Base-by-base conservation (phyloP, 2,113 vertebrate species). In the Psilopsiagon aymara region DNA sequence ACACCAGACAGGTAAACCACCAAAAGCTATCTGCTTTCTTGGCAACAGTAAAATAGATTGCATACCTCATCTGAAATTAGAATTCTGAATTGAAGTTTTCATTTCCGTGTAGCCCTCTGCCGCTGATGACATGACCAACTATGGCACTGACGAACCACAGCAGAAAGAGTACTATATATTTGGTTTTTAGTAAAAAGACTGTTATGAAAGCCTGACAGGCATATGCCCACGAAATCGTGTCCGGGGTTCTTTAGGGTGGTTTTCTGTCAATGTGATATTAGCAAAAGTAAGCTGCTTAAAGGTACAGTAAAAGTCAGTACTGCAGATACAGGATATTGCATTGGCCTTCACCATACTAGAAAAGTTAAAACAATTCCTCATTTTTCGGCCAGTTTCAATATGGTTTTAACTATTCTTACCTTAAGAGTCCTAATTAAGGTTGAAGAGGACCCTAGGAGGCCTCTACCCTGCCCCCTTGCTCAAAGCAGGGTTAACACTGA, bases 201-300 rank as follows among this genome's bases (percentile, higher is more conserved):
- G 0, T 33, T 75, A 62, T 5, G 23, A 82, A 37, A 81, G 41
- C 49, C 2, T 0, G 1, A 25, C 19, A 10, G 11, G 16, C 28
- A 31, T n/a, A 11, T 4, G 1, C 24, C 49, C 35, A 64, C 6
- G 6, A 13, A 49, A 86, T 17, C 4, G 15, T 15, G 13, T 70
- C 24, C 44, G 33, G 35, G 35, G 4, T 51, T 57, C 35, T 64
- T 9, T 57, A 11, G 27, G 35, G 9, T 0, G 2, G 63, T 24
- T 21, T 76, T 76, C 43, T 44, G 18, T 13, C 41, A 63, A 41
- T 55, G 13, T n/a, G 27, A 15, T 57, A 37, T 27, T 29, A 76
- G 9, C 13, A 92, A 23, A 57, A 17, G 7, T 16, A 57, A 64
- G 62, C 23, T 37, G 27, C 10, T 70, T 49, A 25, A 11, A 7